Base-by-base conservation (phyloP, 2,797 vertebrate genomes). In the Gallinago stenura region DNA sequence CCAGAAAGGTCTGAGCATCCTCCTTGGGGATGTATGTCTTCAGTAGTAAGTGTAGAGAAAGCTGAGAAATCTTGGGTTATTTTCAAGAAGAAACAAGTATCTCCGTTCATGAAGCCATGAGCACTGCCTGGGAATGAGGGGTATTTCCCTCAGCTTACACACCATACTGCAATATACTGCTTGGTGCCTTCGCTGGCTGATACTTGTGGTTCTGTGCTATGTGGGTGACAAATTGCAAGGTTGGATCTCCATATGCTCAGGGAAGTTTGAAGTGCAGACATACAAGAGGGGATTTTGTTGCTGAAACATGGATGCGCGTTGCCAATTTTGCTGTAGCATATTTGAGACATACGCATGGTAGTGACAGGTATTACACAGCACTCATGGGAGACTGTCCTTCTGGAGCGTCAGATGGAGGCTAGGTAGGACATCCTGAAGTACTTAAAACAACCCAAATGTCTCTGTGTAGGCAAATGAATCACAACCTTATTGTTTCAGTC, bases 321-420 rank as follows among this genome's bases (percentile, higher is more conserved):
- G 85, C 79, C 56, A 87, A 4, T 85, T 94, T 70, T 90, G 26
- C 79, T 66, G 82, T 7, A 69, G 80, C 69, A 22, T 54, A 72
- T 90, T 88, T 78, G 73, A 94, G 73, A 69, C 83, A 66, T 77
- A 81, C 69, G 77, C 41, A 54, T 0, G 37, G 77, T 89, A 66
- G 37, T 92, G 66, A 76, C 89, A 90, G 86, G 87, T 93, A 92
- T 72, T 64, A 22, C 73, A 82, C 37, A 84, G 81, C 33, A 41
- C n/a, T 95, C 26, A 43, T 37, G 37, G 87, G 78, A 94, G 78
- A 76, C 73, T 48, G 17, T 46, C 80, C 66, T 94, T 88, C 88
- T 94, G 83, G 86, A 92, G 46, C 69, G 77, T 94, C 89, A 90
- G 86, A 79, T 87, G 90, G 87, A 92, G 62, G n/a, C 54, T 65